Conservation (phyloP, 64 coral and sea anemone species). For the Trachythela sp. region DNA sequence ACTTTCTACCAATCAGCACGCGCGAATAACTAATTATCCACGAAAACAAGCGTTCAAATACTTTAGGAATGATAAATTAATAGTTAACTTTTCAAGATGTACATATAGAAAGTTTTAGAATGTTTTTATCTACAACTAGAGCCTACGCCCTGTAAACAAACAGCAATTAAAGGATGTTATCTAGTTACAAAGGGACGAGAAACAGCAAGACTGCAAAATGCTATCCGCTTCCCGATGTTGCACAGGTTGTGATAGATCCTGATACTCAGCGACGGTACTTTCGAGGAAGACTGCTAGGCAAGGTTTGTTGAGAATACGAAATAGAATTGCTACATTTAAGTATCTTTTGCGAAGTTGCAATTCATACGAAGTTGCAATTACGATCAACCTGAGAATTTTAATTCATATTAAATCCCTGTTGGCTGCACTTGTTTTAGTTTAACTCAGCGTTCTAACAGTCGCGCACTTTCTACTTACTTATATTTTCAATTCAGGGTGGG, state of each 20-base stretch:
- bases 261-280: slow-evolving; percentile 86
- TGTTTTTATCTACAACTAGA: neutral
- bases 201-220: slow-evolving; percentile 51
- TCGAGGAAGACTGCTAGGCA: slow-evolving; percentile 87
- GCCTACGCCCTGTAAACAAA: neutral
- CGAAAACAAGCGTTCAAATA: slow-evolving; percentile 18
- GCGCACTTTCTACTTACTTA: neutral
- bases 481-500: slow-evolving; percentile 59
- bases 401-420: no score
- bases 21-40: neutral
- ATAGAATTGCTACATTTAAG: neutral
- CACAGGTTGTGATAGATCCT: slow-evolving; percentile 82
- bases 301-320: slow-evolving; percentile 45
- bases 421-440: no score
- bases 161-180: neutral
- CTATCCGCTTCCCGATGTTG: slow-evolving; percentile 69
- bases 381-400: neutral
- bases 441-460: neutral
- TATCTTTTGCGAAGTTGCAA: neutral
- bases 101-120: neutral
- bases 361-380: neutral
- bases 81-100: neutral
- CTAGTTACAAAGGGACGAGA: neutral
- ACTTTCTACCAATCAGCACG: slow-evolving; percentile 13
- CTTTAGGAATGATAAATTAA: neutral